phyloP scores from a whole-genome alignment of 2,888 invertebrate genomes.

The Iselma pallidipennis region DNA sequence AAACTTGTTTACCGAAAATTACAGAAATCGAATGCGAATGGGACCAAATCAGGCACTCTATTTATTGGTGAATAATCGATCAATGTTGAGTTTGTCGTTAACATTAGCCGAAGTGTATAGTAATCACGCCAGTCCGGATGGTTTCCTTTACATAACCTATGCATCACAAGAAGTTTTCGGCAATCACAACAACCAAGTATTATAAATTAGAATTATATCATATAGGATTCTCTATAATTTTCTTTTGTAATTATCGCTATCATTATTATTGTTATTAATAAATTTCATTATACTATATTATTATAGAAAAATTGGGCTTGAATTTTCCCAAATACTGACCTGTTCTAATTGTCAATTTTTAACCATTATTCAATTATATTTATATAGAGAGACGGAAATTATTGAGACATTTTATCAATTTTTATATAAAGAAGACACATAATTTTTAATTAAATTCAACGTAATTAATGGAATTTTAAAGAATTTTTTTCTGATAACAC shows the following conservation, averaged over 20 bases:
- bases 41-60: slow-evolving; percentile 75
- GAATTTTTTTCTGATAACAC: too few relatives aligned
- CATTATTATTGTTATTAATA: not conserved
- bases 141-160: slow-evolving; percentile 86
- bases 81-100: slow-evolving; percentile 78
- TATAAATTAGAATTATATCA: not conserved
- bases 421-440: too few relatives aligned
- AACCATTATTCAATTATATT: too few relatives aligned
- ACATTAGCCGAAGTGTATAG: slow-evolving; percentile 82
- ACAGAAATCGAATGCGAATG: slow-evolving; percentile 61
- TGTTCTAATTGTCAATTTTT: not conserved
- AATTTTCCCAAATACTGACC: not conserved
- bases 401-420: too few relatives aligned
- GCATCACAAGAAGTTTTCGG: slow-evolving; percentile 92
- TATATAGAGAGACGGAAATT: too few relatives aligned
- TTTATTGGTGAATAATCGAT: slow-evolving; percentile 79
- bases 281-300: not conserved
- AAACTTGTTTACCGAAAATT: too few relatives aligned
- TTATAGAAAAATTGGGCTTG: not conserved
- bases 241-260: too few relatives aligned
- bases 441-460: too few relatives aligned
- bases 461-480: too few relatives aligned
- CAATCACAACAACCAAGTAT: too few relatives aligned
- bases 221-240: not conserved
- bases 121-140: slow-evolving; percentile 77